These are phyloP conservation scores for Tympanoctomys barrerae DNA, from an alignment of 2,797 vertebrate genomes.

Conservation along the genomic window DNA sequence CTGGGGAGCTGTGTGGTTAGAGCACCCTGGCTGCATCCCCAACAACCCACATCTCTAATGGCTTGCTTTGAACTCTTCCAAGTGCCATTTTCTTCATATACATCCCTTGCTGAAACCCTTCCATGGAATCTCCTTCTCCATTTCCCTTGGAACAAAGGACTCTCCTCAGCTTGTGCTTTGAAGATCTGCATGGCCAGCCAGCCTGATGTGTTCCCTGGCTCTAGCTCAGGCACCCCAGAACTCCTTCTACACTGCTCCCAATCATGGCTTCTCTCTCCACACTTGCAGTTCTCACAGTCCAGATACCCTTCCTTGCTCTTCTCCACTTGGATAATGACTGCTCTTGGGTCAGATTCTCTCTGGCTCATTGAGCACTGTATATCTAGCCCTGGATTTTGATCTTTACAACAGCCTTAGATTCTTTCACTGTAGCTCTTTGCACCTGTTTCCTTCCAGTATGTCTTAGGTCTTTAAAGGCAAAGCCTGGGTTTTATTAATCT, in stretches of 20 bases:
- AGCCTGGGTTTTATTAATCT: neutral
- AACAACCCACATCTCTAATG: neutral
- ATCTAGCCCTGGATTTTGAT: neutral
- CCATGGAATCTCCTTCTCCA: neutral
- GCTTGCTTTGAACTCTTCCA: neutral
- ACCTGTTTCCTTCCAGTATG: neutral
- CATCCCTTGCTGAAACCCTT: neutral
- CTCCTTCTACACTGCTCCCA: too few relatives aligned
- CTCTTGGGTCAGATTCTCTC: neutral
- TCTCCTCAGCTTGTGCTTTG: neutral
- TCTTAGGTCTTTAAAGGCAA: constrained; percentile 9
- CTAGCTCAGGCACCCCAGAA: neutral
- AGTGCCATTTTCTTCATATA: neutral
- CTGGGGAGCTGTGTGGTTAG: neutral
- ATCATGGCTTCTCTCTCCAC: neutral
- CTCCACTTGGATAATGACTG: neutral
- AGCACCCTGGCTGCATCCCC: neutral
- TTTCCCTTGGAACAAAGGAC: neutral
- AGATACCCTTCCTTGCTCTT: neutral
- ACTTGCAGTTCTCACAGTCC: too few relatives aligned
- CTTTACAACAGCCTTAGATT: neutral
- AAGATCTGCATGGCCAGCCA: neutral
- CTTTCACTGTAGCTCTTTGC: neutral
- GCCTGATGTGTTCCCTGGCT: accelerated
- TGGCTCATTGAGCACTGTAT: neutral